phyloP scores from a whole-genome alignment of 2,797 vertebrate genomes.

The Catostomus latipinnis region DNA sequence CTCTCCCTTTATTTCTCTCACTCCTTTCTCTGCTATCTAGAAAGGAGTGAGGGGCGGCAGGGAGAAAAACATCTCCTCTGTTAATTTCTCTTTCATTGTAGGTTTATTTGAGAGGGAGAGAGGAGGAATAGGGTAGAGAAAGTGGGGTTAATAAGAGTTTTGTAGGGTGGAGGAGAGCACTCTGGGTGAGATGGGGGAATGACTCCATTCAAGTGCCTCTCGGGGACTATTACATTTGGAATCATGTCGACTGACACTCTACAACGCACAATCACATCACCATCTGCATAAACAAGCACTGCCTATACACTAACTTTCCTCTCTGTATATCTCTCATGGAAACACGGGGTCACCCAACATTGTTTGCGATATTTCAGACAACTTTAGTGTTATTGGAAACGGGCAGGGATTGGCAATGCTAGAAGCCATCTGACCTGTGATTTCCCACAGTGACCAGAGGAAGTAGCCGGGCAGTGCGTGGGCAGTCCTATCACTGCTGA shows the following conservation, averaged over 20 bases:
- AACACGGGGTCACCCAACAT: background rate
- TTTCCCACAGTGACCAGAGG: slow-evolving; percentile 42
- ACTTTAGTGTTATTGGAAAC: slow-evolving; percentile 3
- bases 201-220: slow-evolving; percentile 61
- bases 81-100: slow-evolving; percentile 77
- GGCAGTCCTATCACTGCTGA: slow-evolving; percentile 61
- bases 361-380: slow-evolving; percentile 25
- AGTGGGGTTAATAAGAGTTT: slow-evolving; percentile 62
- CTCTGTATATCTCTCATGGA: background rate
- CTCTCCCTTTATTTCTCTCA: slow-evolving; percentile 33
- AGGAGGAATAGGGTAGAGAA: slow-evolving; percentile 48
- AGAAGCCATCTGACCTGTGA: slow-evolving; percentile 13
- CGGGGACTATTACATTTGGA: slow-evolving; percentile 61
- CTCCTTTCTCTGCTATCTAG: slow-evolving; percentile 60
- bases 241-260: slow-evolving; percentile 60
- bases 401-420: slow-evolving; percentile 6
- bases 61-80: slow-evolving; percentile 72
- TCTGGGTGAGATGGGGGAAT: slow-evolving; percentile 40
- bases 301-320: slow-evolving; percentile 13
- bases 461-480: slow-evolving; percentile 41
- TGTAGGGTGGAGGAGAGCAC: slow-evolving; percentile 40
- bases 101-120: slow-evolving; percentile 62
- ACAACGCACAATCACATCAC: slow-evolving; percentile 53
- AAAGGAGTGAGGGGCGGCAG: slow-evolving; percentile 50
- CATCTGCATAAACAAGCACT: slow-evolving; percentile 58